phyloP scores from a whole-genome alignment of 2,888 invertebrate species.

The Acanthoscelides obtectus region DNA sequence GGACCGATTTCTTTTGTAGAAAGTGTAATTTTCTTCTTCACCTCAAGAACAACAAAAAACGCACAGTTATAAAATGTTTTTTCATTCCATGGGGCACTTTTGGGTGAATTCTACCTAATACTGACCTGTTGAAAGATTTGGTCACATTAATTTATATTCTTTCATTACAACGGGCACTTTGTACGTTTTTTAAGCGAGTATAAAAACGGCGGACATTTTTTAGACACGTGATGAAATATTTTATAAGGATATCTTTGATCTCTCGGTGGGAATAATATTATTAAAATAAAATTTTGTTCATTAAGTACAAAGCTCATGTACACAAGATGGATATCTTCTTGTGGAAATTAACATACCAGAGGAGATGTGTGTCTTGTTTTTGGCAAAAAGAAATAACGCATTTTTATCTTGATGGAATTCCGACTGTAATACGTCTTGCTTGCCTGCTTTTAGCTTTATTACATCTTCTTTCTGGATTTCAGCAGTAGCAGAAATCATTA shows the following conservation, averaged over 20 bases:
- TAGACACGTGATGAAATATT: conserved; percentile 5
- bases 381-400: background rate
- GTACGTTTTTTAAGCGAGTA: background rate
- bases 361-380: background rate
- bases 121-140: background rate
- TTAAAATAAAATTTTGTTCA: conserved; percentile 9
- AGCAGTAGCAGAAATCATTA: background rate
- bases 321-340: conserved; percentile 7
- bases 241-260: conserved; percentile 1
- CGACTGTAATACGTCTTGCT: background rate
- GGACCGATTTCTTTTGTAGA: too few species aligned
- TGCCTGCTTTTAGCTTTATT: background rate
- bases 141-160: background rate
- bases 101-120: background rate
- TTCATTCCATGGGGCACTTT: too few species aligned
- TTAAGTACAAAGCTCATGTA: conserved; percentile 8
- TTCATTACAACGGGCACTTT: background rate
- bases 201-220: background rate
- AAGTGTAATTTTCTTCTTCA: too few species aligned
- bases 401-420: background rate
- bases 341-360: conserved; percentile 8
- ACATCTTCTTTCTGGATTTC: background rate
- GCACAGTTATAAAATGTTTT: too few species aligned
- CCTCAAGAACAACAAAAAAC: too few species aligned
- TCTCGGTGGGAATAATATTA: conserved; percentile 5